These are phyloP conservation scores for Crocuta crocuta DNA, from an alignment of 2,113 vertebrate species.

Conservation along the genomic window DNA sequence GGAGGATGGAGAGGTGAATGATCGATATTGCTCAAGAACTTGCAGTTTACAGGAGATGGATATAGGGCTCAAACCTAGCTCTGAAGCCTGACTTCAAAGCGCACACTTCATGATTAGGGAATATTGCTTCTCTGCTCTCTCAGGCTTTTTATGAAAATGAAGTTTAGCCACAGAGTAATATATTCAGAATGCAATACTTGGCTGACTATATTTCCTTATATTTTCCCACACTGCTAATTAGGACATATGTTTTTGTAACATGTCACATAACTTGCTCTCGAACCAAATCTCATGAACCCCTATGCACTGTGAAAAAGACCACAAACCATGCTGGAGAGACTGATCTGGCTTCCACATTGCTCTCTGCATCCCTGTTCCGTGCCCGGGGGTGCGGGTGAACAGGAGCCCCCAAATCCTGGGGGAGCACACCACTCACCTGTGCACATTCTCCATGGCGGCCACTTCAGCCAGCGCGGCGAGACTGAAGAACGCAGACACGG, in stretches of 20 bases:
- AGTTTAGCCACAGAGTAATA: background rate
- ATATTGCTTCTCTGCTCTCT: background rate
- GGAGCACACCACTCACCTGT: slow-evolving; percentile 89
- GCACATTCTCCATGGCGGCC: slow-evolving; percentile 99
- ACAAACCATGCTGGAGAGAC: background rate
- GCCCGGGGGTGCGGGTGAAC: background rate
- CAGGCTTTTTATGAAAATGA: background rate
- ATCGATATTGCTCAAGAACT: background rate
- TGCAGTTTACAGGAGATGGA: background rate
- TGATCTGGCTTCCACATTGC: background rate
- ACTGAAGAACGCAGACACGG: slow-evolving; percentile 95
- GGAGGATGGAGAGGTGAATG: background rate
- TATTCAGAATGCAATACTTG: background rate
- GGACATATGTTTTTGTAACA: background rate
- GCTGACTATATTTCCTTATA: background rate
- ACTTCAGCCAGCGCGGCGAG: slow-evolving; percentile 99
- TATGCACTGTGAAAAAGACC: background rate
- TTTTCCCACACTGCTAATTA: background rate
- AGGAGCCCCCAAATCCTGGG: background rate
- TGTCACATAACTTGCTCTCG: background rate
- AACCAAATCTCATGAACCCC: background rate
- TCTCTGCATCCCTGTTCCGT: background rate
- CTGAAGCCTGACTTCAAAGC: background rate
- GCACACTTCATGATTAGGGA: background rate
- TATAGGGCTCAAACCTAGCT: background rate